Conservation (phyloP, 2,888 invertebrate species). For the Aleiodes alternator region DNA sequence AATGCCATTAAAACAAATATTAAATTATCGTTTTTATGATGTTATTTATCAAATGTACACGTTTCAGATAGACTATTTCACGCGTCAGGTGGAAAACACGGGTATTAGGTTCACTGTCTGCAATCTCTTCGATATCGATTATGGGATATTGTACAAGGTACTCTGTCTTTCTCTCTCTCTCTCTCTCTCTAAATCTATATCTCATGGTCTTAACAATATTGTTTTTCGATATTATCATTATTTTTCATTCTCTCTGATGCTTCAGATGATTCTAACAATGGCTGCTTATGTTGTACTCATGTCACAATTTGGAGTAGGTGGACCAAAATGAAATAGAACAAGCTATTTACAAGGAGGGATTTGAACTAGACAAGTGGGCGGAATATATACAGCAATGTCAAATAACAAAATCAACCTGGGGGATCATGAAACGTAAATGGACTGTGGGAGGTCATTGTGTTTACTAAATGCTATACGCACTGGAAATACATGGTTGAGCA, state of each 20-base stretch:
- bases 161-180: neutral
- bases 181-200: conserved; percentile 3
- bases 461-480: conserved; percentile 23
- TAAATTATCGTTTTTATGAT: conserved; percentile 2
- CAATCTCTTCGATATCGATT: conserved; percentile 56
- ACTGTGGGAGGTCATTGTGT: conserved; percentile 36
- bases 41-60: conserved; percentile 13
- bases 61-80: conserved; percentile 48
- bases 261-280: conserved; percentile 53
- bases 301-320: conserved; percentile 41
- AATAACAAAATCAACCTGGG: conserved; percentile 30
- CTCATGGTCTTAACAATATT: neutral
- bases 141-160: conserved; percentile 54
- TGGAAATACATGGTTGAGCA: conserved; percentile 23
- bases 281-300: conserved; percentile 52
- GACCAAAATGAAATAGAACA: conserved; percentile 18
- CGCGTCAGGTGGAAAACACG: conserved; percentile 50
- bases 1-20: neutral
- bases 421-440: conserved; percentile 26
- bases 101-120: conserved; percentile 53
- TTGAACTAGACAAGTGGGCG: conserved; percentile 19
- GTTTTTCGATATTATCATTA: neutral
- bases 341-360: neutral
- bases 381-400: conserved; percentile 24
- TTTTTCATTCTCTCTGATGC: conserved; percentile 7